Evolutionary conservation across 2,797 vertebrate species (phyloP).

Genomic region (Gallinago solitaria): DNA sequence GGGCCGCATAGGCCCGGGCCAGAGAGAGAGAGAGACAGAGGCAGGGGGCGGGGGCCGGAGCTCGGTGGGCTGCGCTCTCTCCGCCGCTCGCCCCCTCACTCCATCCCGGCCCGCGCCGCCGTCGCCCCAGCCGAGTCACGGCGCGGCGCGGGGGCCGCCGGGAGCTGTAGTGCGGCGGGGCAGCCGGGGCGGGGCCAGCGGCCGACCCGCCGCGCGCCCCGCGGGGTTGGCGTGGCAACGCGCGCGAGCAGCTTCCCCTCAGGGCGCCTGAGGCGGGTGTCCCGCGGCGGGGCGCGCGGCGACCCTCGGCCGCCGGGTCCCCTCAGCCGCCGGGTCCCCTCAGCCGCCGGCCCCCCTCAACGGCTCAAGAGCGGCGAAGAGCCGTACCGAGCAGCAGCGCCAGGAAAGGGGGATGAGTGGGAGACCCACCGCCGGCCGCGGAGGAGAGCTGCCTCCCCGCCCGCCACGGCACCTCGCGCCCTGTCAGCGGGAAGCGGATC

Average conservation of each 20-base stretch:
- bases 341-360: neutral
- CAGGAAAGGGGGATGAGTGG: too few species aligned
- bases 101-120: conserved; percentile 72
- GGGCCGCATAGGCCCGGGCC: conserved; percentile 75
- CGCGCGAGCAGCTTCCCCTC: neutral
- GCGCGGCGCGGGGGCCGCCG: conserved; percentile 38
- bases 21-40: neutral
- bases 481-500: accelerated
- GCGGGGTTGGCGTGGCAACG: neutral
- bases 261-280: neutral
- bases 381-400: too few species aligned
- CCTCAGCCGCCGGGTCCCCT: neutral
- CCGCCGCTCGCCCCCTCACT: conserved; percentile 74
- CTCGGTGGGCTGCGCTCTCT: conserved; percentile 27
- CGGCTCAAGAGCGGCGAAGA: too few species aligned
- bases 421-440: accelerated
- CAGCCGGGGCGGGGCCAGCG: neutral
- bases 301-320: neutral
- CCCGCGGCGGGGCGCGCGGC: neutral
- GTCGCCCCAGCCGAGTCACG: conserved; percentile 62
- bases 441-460: too few species aligned
- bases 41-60: neutral
- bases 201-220: too few species aligned
- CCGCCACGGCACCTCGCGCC: neutral
- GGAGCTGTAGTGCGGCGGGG: neutral